Conservation (phyloP, 2,797 vertebrate species). For the Euphonia xanthogaster region DNA sequence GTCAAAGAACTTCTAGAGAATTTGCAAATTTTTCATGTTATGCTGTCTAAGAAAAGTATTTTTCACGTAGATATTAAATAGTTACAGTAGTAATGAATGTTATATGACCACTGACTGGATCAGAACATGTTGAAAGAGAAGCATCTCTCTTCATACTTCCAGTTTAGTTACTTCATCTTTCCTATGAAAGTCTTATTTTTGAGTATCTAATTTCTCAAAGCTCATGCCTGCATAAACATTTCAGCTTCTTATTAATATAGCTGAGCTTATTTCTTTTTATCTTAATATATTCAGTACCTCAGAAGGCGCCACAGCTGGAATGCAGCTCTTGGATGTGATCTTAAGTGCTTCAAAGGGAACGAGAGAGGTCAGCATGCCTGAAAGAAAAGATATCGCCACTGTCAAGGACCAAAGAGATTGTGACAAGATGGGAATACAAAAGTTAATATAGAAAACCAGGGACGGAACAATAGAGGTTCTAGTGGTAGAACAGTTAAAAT, state of each 20-base stretch:
- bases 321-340: slow-evolving; percentile 59
- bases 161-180: neutral
- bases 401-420: slow-evolving; percentile 48
- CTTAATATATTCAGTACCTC: slow-evolving; percentile 69
- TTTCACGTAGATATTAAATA: neutral
- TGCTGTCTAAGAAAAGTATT: neutral
- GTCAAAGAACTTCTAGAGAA: neutral
- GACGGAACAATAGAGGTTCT: neutral
- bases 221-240: slow-evolving; percentile 51
- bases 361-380: slow-evolving; percentile 48
- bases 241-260: slow-evolving; percentile 57
- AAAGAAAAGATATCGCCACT: slow-evolving; percentile 62
- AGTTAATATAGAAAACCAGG: neutral
- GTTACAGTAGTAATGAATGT: neutral
- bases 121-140: neutral
- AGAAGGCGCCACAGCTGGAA: slow-evolving; percentile 63
- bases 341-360: slow-evolving; percentile 56
- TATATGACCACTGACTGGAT: neutral
- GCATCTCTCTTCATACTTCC: neutral
- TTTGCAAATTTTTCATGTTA: neutral
- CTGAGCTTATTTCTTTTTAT: slow-evolving; percentile 61
- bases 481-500: neutral
- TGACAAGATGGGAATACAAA: slow-evolving; percentile 28
- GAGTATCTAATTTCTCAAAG: slow-evolving; percentile 50
- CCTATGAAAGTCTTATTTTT: neutral